Conservation (phyloP, 2,113 vertebrate genomes). For the Anser brachyrhynchus region DNA sequence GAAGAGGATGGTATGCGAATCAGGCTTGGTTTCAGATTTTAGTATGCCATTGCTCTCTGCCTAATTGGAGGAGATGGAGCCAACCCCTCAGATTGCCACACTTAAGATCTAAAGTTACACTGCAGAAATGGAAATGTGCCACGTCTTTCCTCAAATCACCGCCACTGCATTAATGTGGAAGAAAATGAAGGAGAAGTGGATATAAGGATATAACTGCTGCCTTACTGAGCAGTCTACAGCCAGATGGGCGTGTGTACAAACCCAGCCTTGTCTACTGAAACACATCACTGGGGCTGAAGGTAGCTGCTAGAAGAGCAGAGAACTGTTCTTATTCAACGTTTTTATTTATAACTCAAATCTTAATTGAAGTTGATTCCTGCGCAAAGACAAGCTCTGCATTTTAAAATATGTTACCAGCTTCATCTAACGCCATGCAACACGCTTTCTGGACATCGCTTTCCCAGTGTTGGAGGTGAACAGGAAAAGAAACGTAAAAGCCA, state of each 20-base stretch:
- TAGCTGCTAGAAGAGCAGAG: neutral
- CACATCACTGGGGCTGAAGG: neutral
- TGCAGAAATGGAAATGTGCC: neutral
- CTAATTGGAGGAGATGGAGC: conserved; percentile 65
- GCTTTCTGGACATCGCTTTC: neutral
- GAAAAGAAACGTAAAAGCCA: neutral
- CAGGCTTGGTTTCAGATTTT: conserved; percentile 17
- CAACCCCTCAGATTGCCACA: conserved; percentile 21
- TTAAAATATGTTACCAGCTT: neutral
- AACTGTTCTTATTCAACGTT: neutral
- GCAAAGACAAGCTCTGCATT: neutral
- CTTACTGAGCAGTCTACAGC: neutral
- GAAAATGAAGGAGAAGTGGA: neutral
- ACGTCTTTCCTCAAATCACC: neutral
- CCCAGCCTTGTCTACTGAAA: neutral
- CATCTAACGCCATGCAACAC: neutral
- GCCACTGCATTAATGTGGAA: neutral
- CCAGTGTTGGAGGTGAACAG: neutral
- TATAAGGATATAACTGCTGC: neutral
- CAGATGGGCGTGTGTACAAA: neutral
- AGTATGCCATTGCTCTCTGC: neutral
- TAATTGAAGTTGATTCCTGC: neutral
- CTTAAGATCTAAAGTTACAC: neutral
- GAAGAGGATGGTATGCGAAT: conserved; percentile 66
- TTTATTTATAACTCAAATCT: neutral